Evolutionary conservation across 2,797 vertebrate species (phyloP), one percentile per base, ranked within the genome.

Genomic region (Bovichtus variegatus): DNA sequence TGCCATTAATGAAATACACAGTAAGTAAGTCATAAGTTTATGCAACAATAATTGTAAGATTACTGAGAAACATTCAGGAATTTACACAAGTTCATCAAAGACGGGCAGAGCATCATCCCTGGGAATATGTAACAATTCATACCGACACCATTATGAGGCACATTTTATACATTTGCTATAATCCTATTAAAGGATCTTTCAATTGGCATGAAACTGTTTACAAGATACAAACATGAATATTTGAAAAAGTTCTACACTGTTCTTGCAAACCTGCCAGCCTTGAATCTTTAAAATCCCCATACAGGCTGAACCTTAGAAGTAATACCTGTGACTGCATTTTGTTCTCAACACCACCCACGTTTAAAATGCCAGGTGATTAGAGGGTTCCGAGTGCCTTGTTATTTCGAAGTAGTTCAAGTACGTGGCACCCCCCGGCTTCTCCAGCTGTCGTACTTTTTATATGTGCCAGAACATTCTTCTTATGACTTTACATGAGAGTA

Each of bases 291-390:
- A 75, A 78, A 74, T 63, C 43, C 38, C 66, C 44, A 60, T 3
- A 53, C 41, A 83, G 58, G 53, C 50, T 13, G 51, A 76, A 71
- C 18, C 53, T 51, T n/a, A 67, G 64, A 67, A 60, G 31, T 41
- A 19, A 55, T 73, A 71, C 71, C 49, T 78, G 68, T 61, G 70
- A 78, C 64, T 54, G 25, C 76, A 63, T 83, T 84, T 72, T 85
- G 78, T 75, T 77, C 71, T 87, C 74, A 68, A 63, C 73, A 73
- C 71, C 66, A 73, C 79, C 71, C 68, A 71, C 67, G 19, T 82
- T 88, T 79, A 75, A 80, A 87, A 85, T 81, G 67, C 70, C 70
- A 66, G 71, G 78, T 91, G 93, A 93, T 92, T 91, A 92, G 74
- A 91, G 85, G 86, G 63, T 55, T 82, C 76, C 60, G 27, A 19